These are phyloP conservation scores for Drosophila guanche DNA, from an alignment of 1,140 invertebrate species.

Conservation along the genomic window DNA sequence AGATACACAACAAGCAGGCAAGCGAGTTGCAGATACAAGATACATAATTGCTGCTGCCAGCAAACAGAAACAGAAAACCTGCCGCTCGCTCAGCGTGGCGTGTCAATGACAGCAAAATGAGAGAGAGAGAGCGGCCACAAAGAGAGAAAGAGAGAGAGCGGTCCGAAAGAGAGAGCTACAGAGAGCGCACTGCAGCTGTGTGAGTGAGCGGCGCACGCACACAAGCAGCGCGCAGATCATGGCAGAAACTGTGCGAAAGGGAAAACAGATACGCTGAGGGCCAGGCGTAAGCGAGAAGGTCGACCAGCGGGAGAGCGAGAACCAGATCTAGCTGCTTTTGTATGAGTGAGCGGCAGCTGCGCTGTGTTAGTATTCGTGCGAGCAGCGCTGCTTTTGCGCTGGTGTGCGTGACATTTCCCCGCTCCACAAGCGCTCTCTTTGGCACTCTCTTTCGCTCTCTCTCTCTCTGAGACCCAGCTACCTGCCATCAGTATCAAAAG, in stretches of 20 bases:
- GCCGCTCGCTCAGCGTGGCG: constrained; percentile 67
- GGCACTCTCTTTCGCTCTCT: constrained; percentile 1
- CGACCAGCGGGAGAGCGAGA: constrained; percentile 5
- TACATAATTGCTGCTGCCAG: constrained; percentile 69
- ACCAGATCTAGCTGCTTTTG: constrained; percentile 14
- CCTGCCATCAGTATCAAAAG: constrained; percentile 35
- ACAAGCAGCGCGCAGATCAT: constrained; percentile 43
- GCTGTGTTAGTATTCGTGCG: constrained; percentile 10
- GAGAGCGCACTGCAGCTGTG: constrained; percentile 12
- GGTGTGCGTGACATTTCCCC: constrained; percentile 63
- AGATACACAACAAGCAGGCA: constrained; percentile 65
- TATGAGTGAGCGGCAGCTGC: constrained; percentile 41
- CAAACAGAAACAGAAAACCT: constrained; percentile 57
- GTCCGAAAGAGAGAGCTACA: background rate
- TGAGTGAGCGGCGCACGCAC: constrained; percentile 61
- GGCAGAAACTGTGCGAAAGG: constrained; percentile 48
- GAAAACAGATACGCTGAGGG: constrained; percentile 24
- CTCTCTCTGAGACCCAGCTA: constrained; percentile 36
- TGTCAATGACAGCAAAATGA: constrained; percentile 68
- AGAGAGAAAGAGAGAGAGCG: constrained; percentile 6
- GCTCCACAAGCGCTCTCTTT: constrained; percentile 11
- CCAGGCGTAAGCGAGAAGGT: background rate
- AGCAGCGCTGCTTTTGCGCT: background rate
- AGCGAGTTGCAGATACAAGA: constrained; percentile 74
- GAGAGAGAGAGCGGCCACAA: background rate